Base-by-base conservation (phyloP, 2,797 vertebrate species). In the Nyctalus aviator region DNA sequence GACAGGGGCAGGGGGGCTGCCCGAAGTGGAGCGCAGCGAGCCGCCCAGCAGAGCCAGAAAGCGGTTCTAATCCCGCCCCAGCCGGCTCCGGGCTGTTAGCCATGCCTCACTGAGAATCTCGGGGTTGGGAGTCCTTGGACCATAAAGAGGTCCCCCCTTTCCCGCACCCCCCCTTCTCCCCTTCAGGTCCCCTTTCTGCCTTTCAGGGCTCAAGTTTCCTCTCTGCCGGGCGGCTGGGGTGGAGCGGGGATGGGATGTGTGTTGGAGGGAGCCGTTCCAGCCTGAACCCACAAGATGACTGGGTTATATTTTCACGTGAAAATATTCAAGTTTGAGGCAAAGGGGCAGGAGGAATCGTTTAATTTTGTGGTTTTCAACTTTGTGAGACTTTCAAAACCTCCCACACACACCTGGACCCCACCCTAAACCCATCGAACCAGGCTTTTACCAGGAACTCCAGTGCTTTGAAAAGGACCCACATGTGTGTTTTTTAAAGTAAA, bases 1-100 rank as follows among this genome's bases (percentile, higher is more conserved):
- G 97, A 96, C 94, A 96, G 94, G 95, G 84, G 37, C 89, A 35
- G 91, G 30, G 93, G 75, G 18, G 53, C 30, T 62, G 44, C 73
- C 78, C 32, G 20, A 57, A 37, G 83, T 64, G 14, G 44, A 44
- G 44, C 2, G 10, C 44, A 44, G 12, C 5, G 9, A n/a, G 55
- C 76, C 11, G 75, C 11, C 0, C 11, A 35, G 44, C 59, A 76
- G 79, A 87, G 77, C 75, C 87, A 27, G 77, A 57, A 66, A 93
- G 81, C 30, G 3, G 90, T 81, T 91, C 94, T 85, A 50, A 76
- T 86, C 64, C 57, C 3, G 0, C 55, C 46, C 37, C 0, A 2
- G 77, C 84, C 62, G 5, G 77, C 84, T 68, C 57, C 0, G n/a
- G 77, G 30, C 78, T 44, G 2, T 44, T 64, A 84, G 75, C 71